Conservation (phyloP, 2,113 vertebrate species). For the Microcebus jonahi region DNA sequence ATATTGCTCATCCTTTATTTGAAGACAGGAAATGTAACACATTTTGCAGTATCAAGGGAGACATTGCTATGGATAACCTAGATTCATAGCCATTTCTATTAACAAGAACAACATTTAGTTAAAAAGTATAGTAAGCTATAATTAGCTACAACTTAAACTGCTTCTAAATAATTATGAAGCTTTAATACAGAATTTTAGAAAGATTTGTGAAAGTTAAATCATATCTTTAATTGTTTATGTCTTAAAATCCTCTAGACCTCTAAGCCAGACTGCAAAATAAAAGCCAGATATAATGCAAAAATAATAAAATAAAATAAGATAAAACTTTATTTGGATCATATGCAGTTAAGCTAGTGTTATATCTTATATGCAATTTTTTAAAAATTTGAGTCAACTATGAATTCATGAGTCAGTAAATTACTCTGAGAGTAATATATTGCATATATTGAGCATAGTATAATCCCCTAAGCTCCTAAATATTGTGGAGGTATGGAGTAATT, state of each 20-base stretch:
- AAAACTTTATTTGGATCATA: background rate
- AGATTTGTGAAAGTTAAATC: constrained; percentile 3
- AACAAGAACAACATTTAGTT: background rate
- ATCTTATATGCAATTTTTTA: background rate
- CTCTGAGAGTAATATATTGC: background rate
- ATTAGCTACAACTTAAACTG: background rate
- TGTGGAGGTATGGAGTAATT: too few species aligned
- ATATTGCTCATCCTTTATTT: background rate
- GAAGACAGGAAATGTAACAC: background rate
- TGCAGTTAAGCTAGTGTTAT: background rate
- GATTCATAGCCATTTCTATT: background rate
- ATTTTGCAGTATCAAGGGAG: background rate
- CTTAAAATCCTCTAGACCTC: background rate
- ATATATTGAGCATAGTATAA: too few species aligned
- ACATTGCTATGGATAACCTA: background rate
- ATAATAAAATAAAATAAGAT: background rate
- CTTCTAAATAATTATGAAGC: background rate
- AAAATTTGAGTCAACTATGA: background rate
- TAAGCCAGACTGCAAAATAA: background rate
- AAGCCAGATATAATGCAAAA: background rate
- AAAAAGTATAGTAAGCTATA: background rate
- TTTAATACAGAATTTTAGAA: background rate
- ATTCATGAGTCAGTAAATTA: background rate
- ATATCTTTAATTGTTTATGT: background rate
- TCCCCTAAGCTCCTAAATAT: too few species aligned